A percentile compares a stretch with the other conserved stretches of the same genome.
phyloP scores from a whole-genome alignment of 2,797 vertebrate genomes.

The Falco concolor region DNA sequence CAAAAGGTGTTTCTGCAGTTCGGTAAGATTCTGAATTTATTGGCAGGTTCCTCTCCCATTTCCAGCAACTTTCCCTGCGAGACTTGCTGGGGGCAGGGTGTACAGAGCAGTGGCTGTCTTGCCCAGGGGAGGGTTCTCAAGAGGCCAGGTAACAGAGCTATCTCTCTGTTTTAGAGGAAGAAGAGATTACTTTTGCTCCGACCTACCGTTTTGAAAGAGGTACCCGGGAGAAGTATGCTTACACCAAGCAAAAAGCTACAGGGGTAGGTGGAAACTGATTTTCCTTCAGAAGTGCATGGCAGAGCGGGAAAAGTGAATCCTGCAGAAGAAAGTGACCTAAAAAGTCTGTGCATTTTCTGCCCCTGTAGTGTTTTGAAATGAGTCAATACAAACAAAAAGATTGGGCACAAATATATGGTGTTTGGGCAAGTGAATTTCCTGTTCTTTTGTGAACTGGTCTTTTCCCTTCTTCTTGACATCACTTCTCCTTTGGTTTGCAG shows the following conservation, averaged over 20 bases:
- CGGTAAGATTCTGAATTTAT: constrained; percentile 72
- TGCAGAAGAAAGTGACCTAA: neutral
- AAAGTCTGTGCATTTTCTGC: neutral
- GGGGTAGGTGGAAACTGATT: constrained; percentile 79
- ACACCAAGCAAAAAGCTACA: constrained; percentile 95
- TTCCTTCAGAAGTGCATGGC: neutral
- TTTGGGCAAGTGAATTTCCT: neutral
- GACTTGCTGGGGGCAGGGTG: neutral
- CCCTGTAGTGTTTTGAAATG: neutral
- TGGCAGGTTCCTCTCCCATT: neutral
- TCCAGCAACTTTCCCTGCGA: neutral
- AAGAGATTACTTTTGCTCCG: constrained; percentile 95
- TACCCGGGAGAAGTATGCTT: constrained; percentile 89
- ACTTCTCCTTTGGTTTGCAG: constrained; percentile 73
- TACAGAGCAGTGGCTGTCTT: neutral
- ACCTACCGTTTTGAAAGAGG: constrained; percentile 96
- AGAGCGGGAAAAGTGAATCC: neutral
- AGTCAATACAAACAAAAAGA: neutral
- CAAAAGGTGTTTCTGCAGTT: constrained; percentile 91
- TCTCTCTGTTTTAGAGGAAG: constrained; percentile 83
- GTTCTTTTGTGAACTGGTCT: neutral
- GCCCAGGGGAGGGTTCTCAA: neutral
- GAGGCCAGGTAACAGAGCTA: neutral
- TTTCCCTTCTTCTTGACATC: constrained; percentile 19
- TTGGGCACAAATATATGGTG: neutral